Evolutionary conservation across 2,113 vertebrate genomes (phyloP).

Genomic region (Festucalex cinctus): DNA sequence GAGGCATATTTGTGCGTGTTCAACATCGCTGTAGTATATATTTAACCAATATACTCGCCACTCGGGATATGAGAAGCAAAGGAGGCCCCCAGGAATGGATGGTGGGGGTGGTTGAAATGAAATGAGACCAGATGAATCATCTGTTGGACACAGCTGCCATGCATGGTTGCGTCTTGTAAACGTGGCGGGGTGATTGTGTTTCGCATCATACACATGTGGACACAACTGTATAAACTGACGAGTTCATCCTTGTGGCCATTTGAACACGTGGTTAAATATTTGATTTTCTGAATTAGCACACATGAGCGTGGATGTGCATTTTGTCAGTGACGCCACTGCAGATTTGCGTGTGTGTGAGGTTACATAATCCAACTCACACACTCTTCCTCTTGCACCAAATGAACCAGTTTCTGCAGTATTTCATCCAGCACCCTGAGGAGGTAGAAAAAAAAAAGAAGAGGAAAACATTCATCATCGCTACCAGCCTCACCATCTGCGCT

Average conservation of each 20-base stretch:
- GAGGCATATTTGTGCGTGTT: neutral
- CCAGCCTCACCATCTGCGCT: slow-evolving; percentile 29
- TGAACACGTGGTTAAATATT: neutral
- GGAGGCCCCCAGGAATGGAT: neutral
- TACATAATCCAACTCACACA: slow-evolving; percentile 81
- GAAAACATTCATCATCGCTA: slow-evolving; percentile 42
- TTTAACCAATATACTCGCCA: neutral
- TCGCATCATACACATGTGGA: slow-evolving; percentile 18
- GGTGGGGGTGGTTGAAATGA: slow-evolving; percentile 10
- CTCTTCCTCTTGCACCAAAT: slow-evolving; percentile 89
- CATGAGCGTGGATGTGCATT: slow-evolving; percentile 30
- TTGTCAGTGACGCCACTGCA: slow-evolving; percentile 32
- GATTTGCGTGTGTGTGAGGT: slow-evolving; percentile 35
- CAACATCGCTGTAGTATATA: neutral
- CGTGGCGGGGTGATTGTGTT: slow-evolving; percentile 30
- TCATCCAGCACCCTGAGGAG: slow-evolving; percentile 82
- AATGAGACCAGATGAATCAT: slow-evolving; percentile 50
- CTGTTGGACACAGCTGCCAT: slow-evolving; percentile 18
- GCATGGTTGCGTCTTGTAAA: slow-evolving; percentile 24
- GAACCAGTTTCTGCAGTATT: slow-evolving; percentile 85
- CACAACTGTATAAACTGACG: slow-evolving; percentile 13
- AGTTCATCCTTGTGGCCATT: slow-evolving; percentile 5
- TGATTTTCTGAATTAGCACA: neutral
- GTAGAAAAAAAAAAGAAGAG: slow-evolving; percentile 20
- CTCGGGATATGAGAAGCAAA: neutral